phyloP scores from a whole-genome alignment of 2,888 invertebrate genomes.

The Yponomeuta plumbellus region DNA sequence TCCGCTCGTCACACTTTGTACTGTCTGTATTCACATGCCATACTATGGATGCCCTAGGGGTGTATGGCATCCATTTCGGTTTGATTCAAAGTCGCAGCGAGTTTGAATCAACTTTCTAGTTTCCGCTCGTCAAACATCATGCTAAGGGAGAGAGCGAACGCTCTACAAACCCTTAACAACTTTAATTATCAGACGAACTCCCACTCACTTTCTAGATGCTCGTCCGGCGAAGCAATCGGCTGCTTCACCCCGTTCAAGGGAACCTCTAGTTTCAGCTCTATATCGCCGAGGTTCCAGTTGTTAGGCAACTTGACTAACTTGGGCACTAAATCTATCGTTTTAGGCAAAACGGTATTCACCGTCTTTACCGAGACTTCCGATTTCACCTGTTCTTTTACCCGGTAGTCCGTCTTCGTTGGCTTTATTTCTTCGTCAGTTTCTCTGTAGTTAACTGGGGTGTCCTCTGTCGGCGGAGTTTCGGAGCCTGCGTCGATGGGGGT shows the following conservation, averaged over 20 bases:
- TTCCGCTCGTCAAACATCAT: too few species aligned
- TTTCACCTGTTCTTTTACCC: slow-evolving; percentile 12
- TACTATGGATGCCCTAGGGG: too few species aligned
- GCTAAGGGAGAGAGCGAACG: too few species aligned
- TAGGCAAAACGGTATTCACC: slow-evolving; percentile 4
- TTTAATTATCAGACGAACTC: slow-evolving; percentile 52
- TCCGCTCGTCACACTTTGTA: too few species aligned
- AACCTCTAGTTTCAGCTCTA: slow-evolving; percentile 55
- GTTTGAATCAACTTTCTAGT: too few species aligned
- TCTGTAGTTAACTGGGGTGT: slow-evolving; percentile 13
- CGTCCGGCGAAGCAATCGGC: slow-evolving; percentile 52
- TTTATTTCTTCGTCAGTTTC: neutral
- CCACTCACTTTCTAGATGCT: slow-evolving; percentile 62
- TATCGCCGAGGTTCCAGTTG: slow-evolving; percentile 76
- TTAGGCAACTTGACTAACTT: slow-evolving; percentile 74
- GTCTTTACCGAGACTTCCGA: slow-evolving; percentile 21
- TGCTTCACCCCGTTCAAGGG: slow-evolving; percentile 45
- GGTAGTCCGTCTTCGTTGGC: slow-evolving; percentile 11
- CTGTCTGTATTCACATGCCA: too few species aligned
- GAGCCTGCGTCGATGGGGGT: neutral
- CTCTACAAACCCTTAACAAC: neutral
- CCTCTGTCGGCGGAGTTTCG: slow-evolving; percentile 5
- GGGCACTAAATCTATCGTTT: slow-evolving; percentile 50
- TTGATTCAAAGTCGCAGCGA: too few species aligned
- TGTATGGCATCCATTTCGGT: too few species aligned